Evolutionary conservation across 2,797 vertebrate genomes (phyloP).

Genomic region (Brachyrhaphis roseni): DNA sequence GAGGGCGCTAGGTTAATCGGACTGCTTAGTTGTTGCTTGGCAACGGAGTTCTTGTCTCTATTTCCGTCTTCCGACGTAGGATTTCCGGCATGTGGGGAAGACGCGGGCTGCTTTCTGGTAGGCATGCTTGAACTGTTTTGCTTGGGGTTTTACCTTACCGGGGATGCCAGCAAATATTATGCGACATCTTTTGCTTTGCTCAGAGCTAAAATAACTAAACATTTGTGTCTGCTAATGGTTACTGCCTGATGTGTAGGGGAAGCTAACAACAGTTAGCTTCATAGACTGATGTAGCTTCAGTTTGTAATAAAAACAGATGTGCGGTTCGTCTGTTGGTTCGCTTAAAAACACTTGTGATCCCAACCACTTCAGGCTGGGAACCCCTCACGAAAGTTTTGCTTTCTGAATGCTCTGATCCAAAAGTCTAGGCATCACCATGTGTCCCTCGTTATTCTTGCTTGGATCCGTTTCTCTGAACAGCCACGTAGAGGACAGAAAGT

Average conservation of each 20-base stretch:
- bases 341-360: not conserved
- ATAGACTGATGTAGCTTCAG: not conserved
- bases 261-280: not conserved
- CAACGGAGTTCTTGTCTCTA: constrained; percentile 4
- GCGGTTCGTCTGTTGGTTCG: not conserved
- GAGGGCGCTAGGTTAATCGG: not conserved
- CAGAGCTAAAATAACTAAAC: not conserved
- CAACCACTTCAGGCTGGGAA: not conserved
- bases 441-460: not conserved
- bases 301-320: not conserved
- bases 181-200: not conserved
- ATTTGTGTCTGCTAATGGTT: not conserved
- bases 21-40: not conserved
- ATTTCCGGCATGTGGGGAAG: constrained; percentile 62
- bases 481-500: not conserved
- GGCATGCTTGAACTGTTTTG: constrained; percentile 7
- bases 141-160: not conserved
- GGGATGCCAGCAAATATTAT: not conserved
- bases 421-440: not conserved
- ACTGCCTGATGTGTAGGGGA: not conserved
- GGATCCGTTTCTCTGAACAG: not conserved
- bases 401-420: not conserved
- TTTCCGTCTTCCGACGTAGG: not conserved
- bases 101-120: constrained; percentile 3
- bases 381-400: not conserved